Conservation (phyloP, 2,113 vertebrate genomes). For the Rhinolophus sinicus region DNA sequence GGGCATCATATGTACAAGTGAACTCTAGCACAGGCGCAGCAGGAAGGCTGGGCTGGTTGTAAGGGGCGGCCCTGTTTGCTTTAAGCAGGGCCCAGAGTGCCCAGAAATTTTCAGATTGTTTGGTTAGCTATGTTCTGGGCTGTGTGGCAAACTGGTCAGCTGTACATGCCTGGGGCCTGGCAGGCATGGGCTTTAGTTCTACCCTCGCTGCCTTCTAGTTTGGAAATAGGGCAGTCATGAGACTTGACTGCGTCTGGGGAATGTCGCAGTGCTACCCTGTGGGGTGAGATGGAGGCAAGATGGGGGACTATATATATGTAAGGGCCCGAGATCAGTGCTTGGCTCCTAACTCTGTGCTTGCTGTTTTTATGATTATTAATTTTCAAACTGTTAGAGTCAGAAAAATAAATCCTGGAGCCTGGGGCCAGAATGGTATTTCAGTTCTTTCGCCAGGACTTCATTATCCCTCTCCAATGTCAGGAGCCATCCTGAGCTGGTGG, state of each 20-base stretch:
- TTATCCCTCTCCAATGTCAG: not conserved
- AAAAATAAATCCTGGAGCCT: slow-evolving; percentile 67
- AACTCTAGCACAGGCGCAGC: too few relatives aligned
- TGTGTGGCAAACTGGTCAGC: not conserved
- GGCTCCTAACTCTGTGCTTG: slow-evolving; percentile 8
- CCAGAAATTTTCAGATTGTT: not conserved
- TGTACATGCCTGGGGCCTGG: not conserved
- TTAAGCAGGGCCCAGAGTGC: not conserved
- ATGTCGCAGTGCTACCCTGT: not conserved
- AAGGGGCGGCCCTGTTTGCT: not conserved
- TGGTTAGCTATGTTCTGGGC: not conserved
- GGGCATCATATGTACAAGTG: not conserved
- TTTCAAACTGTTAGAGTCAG: slow-evolving; percentile 55
- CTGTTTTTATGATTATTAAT: slow-evolving; percentile 65
- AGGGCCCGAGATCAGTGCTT: not conserved
- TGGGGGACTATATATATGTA: not conserved
- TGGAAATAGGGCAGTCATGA: not conserved
- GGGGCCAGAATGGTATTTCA: not conserved
- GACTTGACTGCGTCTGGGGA: not conserved
- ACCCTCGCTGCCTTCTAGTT: not conserved
- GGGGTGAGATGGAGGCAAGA: not conserved
- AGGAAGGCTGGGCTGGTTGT: not conserved
- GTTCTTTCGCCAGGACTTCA: not conserved
- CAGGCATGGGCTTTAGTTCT: not conserved
- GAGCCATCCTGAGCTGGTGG: not conserved